These are phyloP conservation scores for Pteropus alecto DNA, from an alignment of 2,113 vertebrate species.

Conservation along the genomic window DNA sequence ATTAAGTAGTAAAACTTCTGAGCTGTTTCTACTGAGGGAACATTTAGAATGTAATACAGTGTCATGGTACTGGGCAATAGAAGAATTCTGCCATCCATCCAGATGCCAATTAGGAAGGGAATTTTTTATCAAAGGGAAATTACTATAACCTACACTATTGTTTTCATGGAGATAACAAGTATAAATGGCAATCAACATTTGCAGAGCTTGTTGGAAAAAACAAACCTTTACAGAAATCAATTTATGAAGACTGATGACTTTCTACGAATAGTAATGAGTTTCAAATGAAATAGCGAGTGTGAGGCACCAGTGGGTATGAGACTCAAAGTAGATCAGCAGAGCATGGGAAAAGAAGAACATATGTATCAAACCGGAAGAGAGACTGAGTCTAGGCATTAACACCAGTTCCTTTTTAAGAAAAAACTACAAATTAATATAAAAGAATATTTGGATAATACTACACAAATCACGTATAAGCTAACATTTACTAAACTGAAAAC, in stretches of 20 bases:
- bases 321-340: background rate
- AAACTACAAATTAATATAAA: background rate
- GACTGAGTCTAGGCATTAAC: background rate
- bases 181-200: background rate
- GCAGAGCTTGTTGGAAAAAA: constrained; percentile 1
- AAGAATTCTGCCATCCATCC: background rate
- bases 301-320: background rate
- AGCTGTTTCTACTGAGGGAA: background rate
- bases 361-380: background rate
- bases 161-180: background rate
- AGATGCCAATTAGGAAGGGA: background rate
- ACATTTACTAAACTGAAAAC: background rate
- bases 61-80: background rate
- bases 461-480: background rate
- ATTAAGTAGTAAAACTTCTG: background rate
- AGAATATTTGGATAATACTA: background rate
- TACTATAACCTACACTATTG: background rate
- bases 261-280: constrained; percentile 10
- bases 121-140: background rate
- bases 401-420: background rate
- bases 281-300: background rate
- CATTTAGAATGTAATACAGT: background rate
- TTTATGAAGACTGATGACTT: constrained; percentile 23
- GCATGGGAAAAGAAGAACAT: background rate
- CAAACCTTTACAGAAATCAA: constrained; percentile 28